Percentiles rank a stretch among this genome's conserved stretches.
Evolutionary conservation across 1,140 invertebrate genomes (phyloP).

Genomic region (Carcinoscorpius rotundicauda): DNA sequence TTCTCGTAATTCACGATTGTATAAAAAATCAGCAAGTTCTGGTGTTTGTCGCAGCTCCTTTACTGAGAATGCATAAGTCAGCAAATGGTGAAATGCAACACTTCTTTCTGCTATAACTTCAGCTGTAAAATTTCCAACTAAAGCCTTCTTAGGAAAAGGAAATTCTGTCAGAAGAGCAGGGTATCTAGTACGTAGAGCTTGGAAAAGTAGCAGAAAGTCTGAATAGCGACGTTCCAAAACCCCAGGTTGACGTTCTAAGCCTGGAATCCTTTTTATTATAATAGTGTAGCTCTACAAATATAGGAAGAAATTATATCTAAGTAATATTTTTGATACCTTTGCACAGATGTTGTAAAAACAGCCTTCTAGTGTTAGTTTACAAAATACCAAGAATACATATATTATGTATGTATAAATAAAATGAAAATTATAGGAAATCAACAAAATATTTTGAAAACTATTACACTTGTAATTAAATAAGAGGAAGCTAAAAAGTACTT

Average conservation of each 20-base stretch:
- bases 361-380: no score
- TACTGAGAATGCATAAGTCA: constrained; percentile 45
- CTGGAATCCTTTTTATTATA: constrained; percentile 28
- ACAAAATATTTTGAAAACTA: no score
- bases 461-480: no score
- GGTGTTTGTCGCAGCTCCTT: constrained; percentile 44
- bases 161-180: constrained; percentile 44
- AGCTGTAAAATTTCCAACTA: constrained; percentile 60
- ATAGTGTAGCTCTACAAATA: constrained; percentile 32
- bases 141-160: constrained; percentile 56
- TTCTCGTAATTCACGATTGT: constrained; percentile 47
- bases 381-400: no score
- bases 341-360: no score
- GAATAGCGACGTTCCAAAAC: constrained; percentile 58
- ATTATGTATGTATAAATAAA: no score
- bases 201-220: constrained; percentile 55
- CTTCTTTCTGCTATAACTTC: constrained; percentile 51
- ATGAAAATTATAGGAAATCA: no score
- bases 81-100: constrained; percentile 52
- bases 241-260: constrained; percentile 37
- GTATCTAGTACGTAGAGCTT: constrained; percentile 45
- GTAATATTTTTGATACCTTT: no score
- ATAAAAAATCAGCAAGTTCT: constrained; percentile 52
- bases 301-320: neutral
- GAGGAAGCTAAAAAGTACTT: no score